Evolutionary conservation across 2,797 vertebrate species (phyloP).

Genomic region (Sebastolobus alascanus): DNA sequence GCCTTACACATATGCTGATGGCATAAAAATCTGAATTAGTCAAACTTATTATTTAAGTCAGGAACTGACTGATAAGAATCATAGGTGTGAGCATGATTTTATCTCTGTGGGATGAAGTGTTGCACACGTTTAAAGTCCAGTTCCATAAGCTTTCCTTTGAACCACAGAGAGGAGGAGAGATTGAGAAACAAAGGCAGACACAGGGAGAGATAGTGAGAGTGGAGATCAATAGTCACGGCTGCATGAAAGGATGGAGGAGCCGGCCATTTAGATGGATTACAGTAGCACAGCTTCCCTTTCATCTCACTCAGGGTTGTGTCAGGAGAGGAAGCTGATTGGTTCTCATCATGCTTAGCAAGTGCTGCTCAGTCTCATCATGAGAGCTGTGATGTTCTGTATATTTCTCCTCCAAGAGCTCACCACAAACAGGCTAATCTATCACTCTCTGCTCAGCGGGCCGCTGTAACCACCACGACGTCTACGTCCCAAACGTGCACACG

Average conservation of each 20-base stretch:
- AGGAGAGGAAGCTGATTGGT: slow-evolving; percentile 49
- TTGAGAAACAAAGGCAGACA: slow-evolving; percentile 16
- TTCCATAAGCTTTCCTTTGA: background rate
- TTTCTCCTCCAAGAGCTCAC: background rate
- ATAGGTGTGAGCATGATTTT: background rate
- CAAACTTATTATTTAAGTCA: background rate
- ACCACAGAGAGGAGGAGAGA: slow-evolving; percentile 3
- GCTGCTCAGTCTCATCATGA: slow-evolving; percentile 28
- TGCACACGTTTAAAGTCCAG: background rate
- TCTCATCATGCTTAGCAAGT: slow-evolving; percentile 43
- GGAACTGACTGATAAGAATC: background rate
- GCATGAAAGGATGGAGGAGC: slow-evolving; percentile 38
- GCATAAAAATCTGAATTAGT: background rate
- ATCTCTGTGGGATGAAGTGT: background rate
- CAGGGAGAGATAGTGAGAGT: slow-evolving; percentile 9
- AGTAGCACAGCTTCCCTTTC: slow-evolving; percentile 47
- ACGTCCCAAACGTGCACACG: background rate
- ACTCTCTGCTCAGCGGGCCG: background rate
- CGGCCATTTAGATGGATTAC: slow-evolving; percentile 62
- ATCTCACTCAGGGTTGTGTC: slow-evolving; percentile 49
- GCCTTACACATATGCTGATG: background rate
- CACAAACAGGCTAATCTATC: slow-evolving; percentile 9
- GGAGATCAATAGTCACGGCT: slow-evolving; percentile 30
- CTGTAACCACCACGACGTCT: background rate
- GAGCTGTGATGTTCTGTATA: slow-evolving; percentile 4